Conservation (phyloP, 2,888 invertebrate genomes). For the Metacarcinus magister region DNA sequence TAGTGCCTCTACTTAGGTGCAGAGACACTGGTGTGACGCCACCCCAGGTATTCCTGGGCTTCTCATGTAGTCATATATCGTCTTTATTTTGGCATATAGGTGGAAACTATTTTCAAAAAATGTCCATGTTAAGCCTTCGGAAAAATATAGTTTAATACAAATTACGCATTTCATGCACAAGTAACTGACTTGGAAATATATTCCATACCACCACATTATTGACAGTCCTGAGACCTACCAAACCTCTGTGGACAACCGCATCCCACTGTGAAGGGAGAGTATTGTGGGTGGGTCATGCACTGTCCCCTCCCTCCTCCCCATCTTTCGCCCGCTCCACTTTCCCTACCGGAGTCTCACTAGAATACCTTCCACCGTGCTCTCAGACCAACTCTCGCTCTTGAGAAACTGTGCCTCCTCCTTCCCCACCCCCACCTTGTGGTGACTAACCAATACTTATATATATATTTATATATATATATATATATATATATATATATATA, state of each 20-base stretch:
- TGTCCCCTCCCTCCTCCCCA: conserved; percentile 17
- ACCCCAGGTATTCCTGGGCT: neutral
- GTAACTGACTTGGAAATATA: neutral
- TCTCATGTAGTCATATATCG: neutral
- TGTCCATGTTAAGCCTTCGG: neutral
- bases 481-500: conserved; percentile 73
- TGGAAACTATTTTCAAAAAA: neutral
- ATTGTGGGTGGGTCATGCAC: neutral
- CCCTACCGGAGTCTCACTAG: neutral
- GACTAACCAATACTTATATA: conserved; percentile 17
- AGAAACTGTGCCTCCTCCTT: neutral
- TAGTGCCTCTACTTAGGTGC: neutral
- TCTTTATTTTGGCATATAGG: neutral
- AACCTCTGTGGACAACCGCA: neutral
- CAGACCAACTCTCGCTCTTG: neutral
- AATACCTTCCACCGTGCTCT: neutral
- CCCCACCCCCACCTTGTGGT: no score
- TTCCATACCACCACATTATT: neutral
- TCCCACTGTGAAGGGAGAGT: neutral
- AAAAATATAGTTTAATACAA: neutral
- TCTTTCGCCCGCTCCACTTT: conserved; percentile 52
- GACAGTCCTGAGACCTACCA: neutral
- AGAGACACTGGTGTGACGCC: neutral
- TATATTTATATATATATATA: conserved; percentile 72
- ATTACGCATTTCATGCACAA: neutral